Percentiles rank a stretch among this genome's conserved stretches.
phyloP scores from a whole-genome alignment of 2,113 vertebrate genomes.

The Passer domesticus region DNA sequence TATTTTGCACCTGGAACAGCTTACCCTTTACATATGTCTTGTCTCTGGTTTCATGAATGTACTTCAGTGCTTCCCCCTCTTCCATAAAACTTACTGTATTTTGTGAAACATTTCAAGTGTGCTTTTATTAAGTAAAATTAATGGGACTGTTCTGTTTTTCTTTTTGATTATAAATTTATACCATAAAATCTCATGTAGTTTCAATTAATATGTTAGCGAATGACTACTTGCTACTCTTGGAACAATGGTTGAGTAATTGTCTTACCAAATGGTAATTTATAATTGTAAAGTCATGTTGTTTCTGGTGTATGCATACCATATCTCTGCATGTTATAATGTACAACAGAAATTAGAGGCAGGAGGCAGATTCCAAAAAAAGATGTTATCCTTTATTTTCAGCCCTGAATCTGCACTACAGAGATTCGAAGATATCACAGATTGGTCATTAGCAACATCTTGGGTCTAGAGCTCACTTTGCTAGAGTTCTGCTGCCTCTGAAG shows the following conservation, averaged over 20 bases:
- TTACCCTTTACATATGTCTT: background rate
- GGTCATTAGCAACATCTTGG: background rate
- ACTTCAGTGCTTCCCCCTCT: background rate
- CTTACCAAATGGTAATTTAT: background rate
- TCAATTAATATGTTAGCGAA: background rate
- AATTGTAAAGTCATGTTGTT: constrained; percentile 1
- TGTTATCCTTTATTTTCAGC: constrained; percentile 17
- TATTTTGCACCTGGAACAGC: background rate
- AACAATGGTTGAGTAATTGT: background rate
- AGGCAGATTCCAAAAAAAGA: background rate
- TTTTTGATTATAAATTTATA: background rate
- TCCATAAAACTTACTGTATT: background rate
- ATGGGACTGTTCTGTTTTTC: background rate
- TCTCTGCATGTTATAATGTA: constrained; percentile 6
- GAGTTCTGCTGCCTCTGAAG: background rate
- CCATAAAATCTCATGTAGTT: background rate
- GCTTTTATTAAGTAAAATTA: background rate
- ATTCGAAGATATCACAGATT: background rate
- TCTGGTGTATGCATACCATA: constrained; percentile 7
- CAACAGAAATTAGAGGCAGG: constrained; percentile 7
- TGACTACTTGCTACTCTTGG: background rate
- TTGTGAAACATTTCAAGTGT: background rate
- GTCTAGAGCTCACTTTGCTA: background rate
- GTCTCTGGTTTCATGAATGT: background rate
- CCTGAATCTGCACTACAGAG: background rate